Percentiles rank a stretch among this genome's conserved stretches.
These are phyloP conservation scores for Gymnothorax reevesii DNA, from an alignment of 2,797 vertebrate genomes.

Conservation along the genomic window DNA sequence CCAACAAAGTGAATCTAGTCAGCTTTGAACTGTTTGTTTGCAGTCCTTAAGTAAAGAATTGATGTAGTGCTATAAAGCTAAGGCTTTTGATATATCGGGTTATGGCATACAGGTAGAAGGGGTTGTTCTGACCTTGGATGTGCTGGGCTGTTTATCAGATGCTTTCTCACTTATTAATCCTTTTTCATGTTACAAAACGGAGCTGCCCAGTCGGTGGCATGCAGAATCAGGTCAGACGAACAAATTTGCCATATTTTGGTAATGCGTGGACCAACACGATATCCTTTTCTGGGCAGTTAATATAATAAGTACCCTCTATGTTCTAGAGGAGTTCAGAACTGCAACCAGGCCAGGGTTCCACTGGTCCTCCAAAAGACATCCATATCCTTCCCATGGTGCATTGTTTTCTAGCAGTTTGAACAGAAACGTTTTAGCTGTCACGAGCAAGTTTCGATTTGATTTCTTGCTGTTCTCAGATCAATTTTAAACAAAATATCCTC, in stretches of 20 bases:
- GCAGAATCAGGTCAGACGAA: background rate
- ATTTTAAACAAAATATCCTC: background rate
- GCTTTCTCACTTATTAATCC: background rate
- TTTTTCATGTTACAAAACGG: background rate
- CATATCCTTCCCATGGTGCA: background rate
- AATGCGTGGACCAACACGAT: background rate
- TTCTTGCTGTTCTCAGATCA: background rate
- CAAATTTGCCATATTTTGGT: background rate
- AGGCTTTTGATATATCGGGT: background rate
- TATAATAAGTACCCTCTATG: background rate
- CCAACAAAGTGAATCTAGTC: background rate
- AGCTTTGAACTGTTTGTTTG: background rate
- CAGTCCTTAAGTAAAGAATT: background rate
- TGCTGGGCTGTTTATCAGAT: background rate
- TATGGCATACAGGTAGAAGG: background rate
- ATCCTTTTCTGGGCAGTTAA: slow-evolving; percentile 15
- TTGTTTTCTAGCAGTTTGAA: background rate
- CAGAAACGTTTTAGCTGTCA: background rate
- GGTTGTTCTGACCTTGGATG: background rate
- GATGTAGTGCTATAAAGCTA: background rate
- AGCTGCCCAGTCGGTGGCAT: background rate
- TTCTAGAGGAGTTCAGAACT: background rate
- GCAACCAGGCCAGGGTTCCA: background rate
- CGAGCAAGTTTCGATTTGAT: background rate
- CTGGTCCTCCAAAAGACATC: background rate